Evolutionary conservation across 2,888 invertebrate species (phyloP).

Genomic region (Polia nebulosa): DNA sequence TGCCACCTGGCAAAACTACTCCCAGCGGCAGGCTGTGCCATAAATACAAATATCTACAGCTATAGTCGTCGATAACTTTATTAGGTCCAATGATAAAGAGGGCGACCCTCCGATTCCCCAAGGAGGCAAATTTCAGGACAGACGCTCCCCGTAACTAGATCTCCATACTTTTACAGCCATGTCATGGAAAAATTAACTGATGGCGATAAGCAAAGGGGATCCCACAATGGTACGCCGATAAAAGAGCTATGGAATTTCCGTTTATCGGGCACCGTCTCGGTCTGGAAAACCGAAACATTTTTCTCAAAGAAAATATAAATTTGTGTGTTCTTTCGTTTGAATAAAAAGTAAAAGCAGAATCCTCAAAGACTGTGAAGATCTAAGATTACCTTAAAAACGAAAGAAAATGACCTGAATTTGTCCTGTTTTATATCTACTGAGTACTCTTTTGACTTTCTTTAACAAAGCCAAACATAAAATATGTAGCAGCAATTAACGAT

Average conservation of each 20-base stretch:
- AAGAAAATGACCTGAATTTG: conserved; percentile 17
- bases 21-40: neutral
- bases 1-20: no score
- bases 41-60: conserved; percentile 1
- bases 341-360: conserved; percentile 12
- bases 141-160: conserved; percentile 7
- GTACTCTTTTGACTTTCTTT: conserved; percentile 11
- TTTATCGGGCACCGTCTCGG: conserved; percentile 11
- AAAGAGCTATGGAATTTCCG: conserved; percentile 27
- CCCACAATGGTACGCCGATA: conserved; percentile 29
- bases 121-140: conserved; percentile 19
- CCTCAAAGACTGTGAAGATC: conserved; percentile 8
- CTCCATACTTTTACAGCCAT: conserved; percentile 38
- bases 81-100: conserved; percentile 29
- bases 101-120: conserved; percentile 42
- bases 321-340: conserved; percentile 27
- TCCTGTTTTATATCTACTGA: conserved; percentile 1
- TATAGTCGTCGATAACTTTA: conserved; percentile 21
- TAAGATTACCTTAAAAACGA: conserved; percentile 30
- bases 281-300: conserved; percentile 9
- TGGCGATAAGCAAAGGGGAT: conserved; percentile 33
- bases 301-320: conserved; percentile 20
- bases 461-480: conserved; percentile 24
- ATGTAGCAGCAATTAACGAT: conserved; percentile 36
- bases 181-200: conserved; percentile 47